Evolutionary conservation across 1,140 invertebrate genomes (phyloP), one percentile per base, ranked within the genome.

Genomic region (Melitaea cinxia): DNA sequence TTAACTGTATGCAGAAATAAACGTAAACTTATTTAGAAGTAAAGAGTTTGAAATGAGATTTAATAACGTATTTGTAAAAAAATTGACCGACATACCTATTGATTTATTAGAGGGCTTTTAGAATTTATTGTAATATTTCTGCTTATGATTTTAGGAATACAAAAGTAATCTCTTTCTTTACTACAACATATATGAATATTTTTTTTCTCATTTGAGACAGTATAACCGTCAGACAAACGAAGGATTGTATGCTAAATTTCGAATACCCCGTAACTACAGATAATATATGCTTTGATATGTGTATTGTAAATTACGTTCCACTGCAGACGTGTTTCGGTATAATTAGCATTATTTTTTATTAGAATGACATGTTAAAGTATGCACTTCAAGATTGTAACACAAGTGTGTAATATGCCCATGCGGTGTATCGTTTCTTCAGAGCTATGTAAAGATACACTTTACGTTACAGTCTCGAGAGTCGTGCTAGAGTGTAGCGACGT

Each of bases 1-100:
- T 62, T 66, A 55, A 62, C 54, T 64, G 45, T 73, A 68, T 61
- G 59, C 55, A 66, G 56, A 66, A 56, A 23, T 60, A 49, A 59
- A 52, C 42, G 52, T 19, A 49, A 28, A 33, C 2, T 59, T 28
- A 49, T 59, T 49, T 50, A 52, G 33, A 52, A 39, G 33, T 49
- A 45, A 45, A 66, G 64, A 64, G 61, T 71, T 70, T 60, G 52
- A 23, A 64, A 70, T 57, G 52, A 53, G 61, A 65, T 53, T 47
- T 6, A 47, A 45, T 61, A 24, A 26, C 1, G 42, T 62, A 52
- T 56, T 61, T 61, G 42, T 63, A 59, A 37, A 45, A 59, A 33
- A 58, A 56, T 19, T 17, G 21, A 47, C 23, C 42, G 42, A 9
- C 42, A 19, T 1, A 24, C 21, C 21, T 12, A 21, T 4, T 47